phyloP scores from a whole-genome alignment of 1,140 invertebrate genomes.

The Drosophila funebris region DNA sequence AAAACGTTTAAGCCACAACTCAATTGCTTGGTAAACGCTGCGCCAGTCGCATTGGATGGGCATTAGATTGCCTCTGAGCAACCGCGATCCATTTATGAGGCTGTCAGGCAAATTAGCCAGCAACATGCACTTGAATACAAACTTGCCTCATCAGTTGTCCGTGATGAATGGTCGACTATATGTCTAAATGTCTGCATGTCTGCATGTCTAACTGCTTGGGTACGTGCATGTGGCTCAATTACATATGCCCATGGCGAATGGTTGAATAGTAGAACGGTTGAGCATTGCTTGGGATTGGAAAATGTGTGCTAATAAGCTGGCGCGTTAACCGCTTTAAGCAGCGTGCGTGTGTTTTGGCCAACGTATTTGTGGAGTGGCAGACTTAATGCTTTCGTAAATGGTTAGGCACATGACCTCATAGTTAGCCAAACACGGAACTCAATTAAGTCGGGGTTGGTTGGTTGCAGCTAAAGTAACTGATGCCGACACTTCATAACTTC shows the following conservation, averaged over 20 bases:
- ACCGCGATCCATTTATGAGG: conserved; percentile 46
- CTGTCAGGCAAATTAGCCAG: conserved; percentile 51
- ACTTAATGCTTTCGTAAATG: conserved; percentile 57
- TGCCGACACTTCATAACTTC: conserved; percentile 43
- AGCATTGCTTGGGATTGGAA: conserved; percentile 17
- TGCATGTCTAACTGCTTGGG: conserved; percentile 4
- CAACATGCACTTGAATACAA: conserved; percentile 49
- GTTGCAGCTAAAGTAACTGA: background rate
- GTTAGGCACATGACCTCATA: conserved; percentile 20
- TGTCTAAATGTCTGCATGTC: background rate
- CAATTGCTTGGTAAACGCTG: conserved; percentile 33
- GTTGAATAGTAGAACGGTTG: background rate
- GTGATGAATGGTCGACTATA: conserved; percentile 40
- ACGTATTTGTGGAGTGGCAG: conserved; percentile 34
- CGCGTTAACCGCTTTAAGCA: conserved; percentile 68
- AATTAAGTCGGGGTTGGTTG: conserved; percentile 45
- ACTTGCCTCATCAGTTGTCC: conserved; percentile 30
- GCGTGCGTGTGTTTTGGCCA: conserved; percentile 29
- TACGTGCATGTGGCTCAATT: conserved; percentile 58
- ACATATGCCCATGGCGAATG: conserved; percentile 40
- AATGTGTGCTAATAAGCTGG: conserved; percentile 39
- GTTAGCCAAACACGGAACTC: conserved; percentile 35
- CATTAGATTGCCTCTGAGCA: conserved; percentile 26
- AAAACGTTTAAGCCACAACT: conserved; percentile 42
- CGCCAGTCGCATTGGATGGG: conserved; percentile 15